Evolutionary conservation across 2,113 vertebrate species (phyloP), one percentile per base, ranked within the genome.

Genomic region (Gymnocephalus cernua): DNA sequence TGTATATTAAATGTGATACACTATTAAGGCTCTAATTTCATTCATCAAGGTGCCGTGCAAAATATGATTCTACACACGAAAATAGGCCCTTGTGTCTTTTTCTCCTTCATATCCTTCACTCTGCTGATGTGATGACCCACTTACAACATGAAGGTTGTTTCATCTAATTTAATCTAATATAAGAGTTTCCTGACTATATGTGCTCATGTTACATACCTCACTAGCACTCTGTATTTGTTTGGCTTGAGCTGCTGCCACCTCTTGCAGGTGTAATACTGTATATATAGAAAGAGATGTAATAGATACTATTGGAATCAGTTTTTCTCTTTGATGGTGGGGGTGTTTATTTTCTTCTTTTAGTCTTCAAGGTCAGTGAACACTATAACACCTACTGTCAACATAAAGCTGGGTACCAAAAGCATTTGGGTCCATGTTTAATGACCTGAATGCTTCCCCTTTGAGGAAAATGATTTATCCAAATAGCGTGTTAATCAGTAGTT

Each of bases 401-500:
- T 62, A 53, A 48, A 38, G 21, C 41, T 35, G 32, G 35, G 59
- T 45, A 41, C 16, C 4, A 56, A 56, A 47, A 68, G 16, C 47
- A 47, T 27, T 68, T 18, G 16, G 25, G 10, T 21, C 19, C 21
- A 12, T 18, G 14, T 68, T 62, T 69, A 77, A 68, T 58, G 53
- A 67, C 4, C 6, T 35, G 21, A 65, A 29, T 45, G 13, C 19
- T 73, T 78, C 23, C 75, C 47, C 48, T 72, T 47, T 72, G 48
- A 83, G 66, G 54, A 80, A 83, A 77, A 61, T 74, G 57, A 86
- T 83, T 84, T 69, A 82, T 73, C 62, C 45, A 75, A 84, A 86
- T 62, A 45, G 14, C 18, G 25, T 76, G 83, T 74, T 90, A 85
- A 92, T 91, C 79, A 81, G 71, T 85, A 72, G 65, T 79, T 80